phyloP scores from a whole-genome alignment of 2,113 vertebrate genomes.

The Phalacrocorax aristotelis region DNA sequence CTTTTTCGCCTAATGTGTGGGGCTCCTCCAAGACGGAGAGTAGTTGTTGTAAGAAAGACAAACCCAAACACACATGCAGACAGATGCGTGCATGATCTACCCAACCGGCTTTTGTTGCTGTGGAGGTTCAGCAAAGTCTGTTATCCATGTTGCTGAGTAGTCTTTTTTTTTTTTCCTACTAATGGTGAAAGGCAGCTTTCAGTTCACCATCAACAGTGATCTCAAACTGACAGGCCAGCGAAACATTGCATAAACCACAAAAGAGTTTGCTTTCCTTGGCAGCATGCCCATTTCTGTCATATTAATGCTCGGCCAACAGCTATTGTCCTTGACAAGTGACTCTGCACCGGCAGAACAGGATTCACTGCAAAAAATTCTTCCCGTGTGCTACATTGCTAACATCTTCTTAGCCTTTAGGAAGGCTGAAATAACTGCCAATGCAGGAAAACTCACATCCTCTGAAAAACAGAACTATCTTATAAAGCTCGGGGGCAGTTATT shows the following conservation, averaged over 20 bases:
- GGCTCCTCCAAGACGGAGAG: neutral
- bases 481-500: neutral
- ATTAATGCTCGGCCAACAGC: slow-evolving; percentile 43
- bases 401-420: neutral
- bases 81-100: neutral
- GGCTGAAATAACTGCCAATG: neutral
- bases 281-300: neutral
- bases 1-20: neutral
- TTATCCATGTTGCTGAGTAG: neutral
- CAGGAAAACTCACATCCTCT: neutral
- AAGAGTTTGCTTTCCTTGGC: slow-evolving; percentile 60
- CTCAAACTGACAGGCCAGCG: slow-evolving; percentile 22
- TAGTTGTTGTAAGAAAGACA: neutral
- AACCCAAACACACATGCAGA: neutral
- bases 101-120: neutral
- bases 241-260: slow-evolving; percentile 5
- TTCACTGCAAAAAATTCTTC: neutral
- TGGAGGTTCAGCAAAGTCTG: neutral
- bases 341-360: slow-evolving; percentile 6
- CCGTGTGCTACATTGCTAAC: neutral
- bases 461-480: neutral
- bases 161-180: neutral
- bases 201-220: neutral
- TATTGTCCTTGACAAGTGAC: slow-evolving; percentile 67
- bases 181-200: slow-evolving; percentile 42